A percentile compares a stretch with the other conserved stretches of the same genome.
These are phyloP conservation scores for Strongylocentrotus purpuratus DNA, from an alignment of 35 echinoderm and acorn worm genomes.

Conservation along the genomic window DNA sequence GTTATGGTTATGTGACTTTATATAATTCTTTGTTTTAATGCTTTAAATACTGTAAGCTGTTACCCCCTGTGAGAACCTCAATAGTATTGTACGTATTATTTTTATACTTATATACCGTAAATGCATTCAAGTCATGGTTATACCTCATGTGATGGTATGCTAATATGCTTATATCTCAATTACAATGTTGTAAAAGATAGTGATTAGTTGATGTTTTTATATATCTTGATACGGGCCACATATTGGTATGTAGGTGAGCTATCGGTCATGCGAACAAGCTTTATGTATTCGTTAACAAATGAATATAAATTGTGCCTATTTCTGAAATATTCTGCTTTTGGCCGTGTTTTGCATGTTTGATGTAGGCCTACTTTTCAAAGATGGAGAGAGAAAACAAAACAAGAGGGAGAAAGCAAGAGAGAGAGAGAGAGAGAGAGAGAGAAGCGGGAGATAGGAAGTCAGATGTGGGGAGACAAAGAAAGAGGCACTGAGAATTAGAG, in stretches of 20 bases:
- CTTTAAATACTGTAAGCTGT: not conserved
- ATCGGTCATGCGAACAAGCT: not conserved
- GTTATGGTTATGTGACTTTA: not conserved
- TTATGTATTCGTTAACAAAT: slow-evolving; percentile 2
- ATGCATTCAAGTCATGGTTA: not conserved
- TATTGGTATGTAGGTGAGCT: not conserved
- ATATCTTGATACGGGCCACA: not conserved
- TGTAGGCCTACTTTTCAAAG: not conserved
- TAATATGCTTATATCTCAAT: not conserved
- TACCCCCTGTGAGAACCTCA: not conserved
- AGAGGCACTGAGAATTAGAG: not conserved
- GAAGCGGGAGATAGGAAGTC: not conserved
- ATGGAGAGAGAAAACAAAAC: not conserved
- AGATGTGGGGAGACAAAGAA: not conserved
- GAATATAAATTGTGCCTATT: slow-evolving; percentile 19
- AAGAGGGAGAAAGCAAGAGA: not conserved
- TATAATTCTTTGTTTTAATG: not conserved
- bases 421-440: not conserved
- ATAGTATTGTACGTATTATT: not conserved
- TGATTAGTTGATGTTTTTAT: not conserved
- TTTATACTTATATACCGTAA: slow-evolving; percentile 13
- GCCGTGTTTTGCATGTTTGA: not conserved
- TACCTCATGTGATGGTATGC: not conserved
- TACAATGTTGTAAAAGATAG: not conserved
- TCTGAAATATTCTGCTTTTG: not conserved